Percentiles rank a stretch among this genome's conserved stretches.
Conservation (phyloP, 64 coral and sea anemone genomes). For the Exaiptasia diaphana region DNA sequence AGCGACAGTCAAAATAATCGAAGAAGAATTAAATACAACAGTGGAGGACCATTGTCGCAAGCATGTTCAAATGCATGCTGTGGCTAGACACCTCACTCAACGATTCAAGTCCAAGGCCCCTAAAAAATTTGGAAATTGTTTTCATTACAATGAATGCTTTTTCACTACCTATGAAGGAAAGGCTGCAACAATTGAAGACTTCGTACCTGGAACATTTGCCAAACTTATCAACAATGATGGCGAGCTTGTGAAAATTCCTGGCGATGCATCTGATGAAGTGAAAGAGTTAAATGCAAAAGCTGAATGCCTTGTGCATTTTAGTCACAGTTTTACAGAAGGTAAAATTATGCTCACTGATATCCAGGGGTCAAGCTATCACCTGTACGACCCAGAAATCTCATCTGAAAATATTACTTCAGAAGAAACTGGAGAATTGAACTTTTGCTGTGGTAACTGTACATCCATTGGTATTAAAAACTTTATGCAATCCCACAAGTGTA, state of each 20-base stretch:
- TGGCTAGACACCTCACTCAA: slow-evolving; percentile 61
- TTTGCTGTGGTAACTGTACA: slow-evolving; percentile 68
- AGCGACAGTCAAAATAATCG: slow-evolving; percentile 40
- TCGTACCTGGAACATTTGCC: slow-evolving; percentile 57
- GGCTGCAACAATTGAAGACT: slow-evolving; percentile 77
- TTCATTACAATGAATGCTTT: slow-evolving; percentile 69
- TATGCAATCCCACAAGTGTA: slow-evolving; percentile 43
- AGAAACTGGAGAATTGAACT: slow-evolving; percentile 30
- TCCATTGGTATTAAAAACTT: slow-evolving; percentile 20
- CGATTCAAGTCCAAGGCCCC: slow-evolving; percentile 55
- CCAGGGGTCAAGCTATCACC: slow-evolving; percentile 23
- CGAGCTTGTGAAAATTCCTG: neutral
- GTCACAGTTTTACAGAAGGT: slow-evolving; percentile 11
- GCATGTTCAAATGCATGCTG: slow-evolving; percentile 72
- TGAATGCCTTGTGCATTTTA: slow-evolving; percentile 46
- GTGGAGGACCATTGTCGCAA: slow-evolving; percentile 66
- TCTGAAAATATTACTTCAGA: slow-evolving; percentile 15
- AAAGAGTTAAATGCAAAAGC: slow-evolving; percentile 57
- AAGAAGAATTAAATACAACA: slow-evolving; percentile 45
- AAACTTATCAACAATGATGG: slow-evolving; percentile 84
- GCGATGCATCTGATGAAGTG: neutral
- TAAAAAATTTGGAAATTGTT: slow-evolving; percentile 53
- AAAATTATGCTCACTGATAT: slow-evolving; percentile 47
- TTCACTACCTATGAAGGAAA: slow-evolving; percentile 51
- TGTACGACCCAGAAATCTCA: slow-evolving; percentile 58